Base-by-base conservation (phyloP, 2,113 vertebrate genomes). In the Noturus placidus region DNA sequence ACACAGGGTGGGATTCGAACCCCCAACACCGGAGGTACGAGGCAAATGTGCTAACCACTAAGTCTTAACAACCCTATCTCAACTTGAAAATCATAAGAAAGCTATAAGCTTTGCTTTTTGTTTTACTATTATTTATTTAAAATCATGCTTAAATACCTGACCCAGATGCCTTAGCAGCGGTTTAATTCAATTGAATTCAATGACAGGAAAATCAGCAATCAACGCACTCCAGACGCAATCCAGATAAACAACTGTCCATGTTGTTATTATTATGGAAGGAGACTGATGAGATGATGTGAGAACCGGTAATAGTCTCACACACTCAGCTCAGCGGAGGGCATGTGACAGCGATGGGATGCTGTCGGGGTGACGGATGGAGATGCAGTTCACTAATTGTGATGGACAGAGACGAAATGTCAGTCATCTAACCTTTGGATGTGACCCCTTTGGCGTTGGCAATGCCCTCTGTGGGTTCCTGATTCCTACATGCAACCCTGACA, bases 341-440 rank as follows among this genome's bases (percentile, higher is more conserved):
- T 38, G 72, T 87, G 87, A 90, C 70, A 78, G 59, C 14, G 27
- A 52, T 52, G 67, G 84, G 78, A 59, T 81, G 78, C 35, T 59
- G 54, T 59, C 14, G 19, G 30, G 67, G 52, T 35, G 22, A 56
- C 61, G 33, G 76, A 82, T 27, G 83, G 80, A 88, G 74, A 84
- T 57, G 79, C 65, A 30, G 54, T 74, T 84, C 85, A 54, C 69
- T 86, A 84, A 90, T 88, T 81, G 85, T 90, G 83, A 90, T 81
- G 87, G 84, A 88, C 84, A 88, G 69, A 63, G 33, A 69, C 5
- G 81, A 94, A 95, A 95, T 94, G 94, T 94, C 94, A 95, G 93
- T 92, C 92, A 93, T 94, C 93, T 93, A 92, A 94, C 94, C 93
- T 95, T 94, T 94, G 46, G 63, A 90, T 86, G 89, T 57, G 89